These are phyloP conservation scores for Ictalurus furcatus DNA, from an alignment of 2,113 vertebrate species.

Conservation along the genomic window DNA sequence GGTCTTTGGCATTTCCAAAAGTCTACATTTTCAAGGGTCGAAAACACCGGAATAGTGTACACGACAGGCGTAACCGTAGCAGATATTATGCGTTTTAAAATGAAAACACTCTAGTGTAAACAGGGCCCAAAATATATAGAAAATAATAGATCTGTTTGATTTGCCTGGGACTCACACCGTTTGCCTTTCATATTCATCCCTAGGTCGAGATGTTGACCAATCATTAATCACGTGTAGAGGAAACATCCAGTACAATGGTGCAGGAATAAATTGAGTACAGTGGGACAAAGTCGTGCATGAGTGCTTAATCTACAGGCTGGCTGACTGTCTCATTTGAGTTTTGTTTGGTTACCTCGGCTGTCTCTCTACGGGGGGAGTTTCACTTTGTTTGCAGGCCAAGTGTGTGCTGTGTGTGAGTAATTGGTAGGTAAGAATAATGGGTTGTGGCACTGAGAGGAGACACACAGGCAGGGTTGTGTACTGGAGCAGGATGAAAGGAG, in stretches of 20 bases:
- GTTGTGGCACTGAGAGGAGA: constrained; percentile 26
- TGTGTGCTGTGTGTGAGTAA: constrained; percentile 31
- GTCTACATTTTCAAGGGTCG: too few species aligned
- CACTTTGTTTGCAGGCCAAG: constrained; percentile 49
- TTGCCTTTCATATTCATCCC: constrained; percentile 54
- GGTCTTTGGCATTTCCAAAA: too few species aligned
- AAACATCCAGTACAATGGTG: constrained; percentile 32
- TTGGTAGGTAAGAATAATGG: constrained; percentile 43
- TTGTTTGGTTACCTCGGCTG: constrained; percentile 46
- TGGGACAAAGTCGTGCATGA: constrained; percentile 43
- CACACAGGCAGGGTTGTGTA: constrained; percentile 33
- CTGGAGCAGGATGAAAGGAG: constrained; percentile 31
- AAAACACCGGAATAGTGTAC: too few species aligned
- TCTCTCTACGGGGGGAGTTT: constrained; percentile 23
- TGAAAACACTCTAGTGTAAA: too few species aligned
- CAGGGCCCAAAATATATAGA: background rate
- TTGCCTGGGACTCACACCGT: constrained; percentile 51
- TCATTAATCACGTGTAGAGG: constrained; percentile 55
- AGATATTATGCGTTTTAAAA: too few species aligned
- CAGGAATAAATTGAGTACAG: constrained; percentile 53
- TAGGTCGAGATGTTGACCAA: constrained; percentile 48
- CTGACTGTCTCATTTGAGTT: constrained; percentile 25
- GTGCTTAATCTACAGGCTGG: constrained; percentile 44
- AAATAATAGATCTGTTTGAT: constrained; percentile 53
- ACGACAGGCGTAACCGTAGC: too few species aligned